phyloP scores from a whole-genome alignment of 2,113 vertebrate species.

The Odobenus rosmarus region DNA sequence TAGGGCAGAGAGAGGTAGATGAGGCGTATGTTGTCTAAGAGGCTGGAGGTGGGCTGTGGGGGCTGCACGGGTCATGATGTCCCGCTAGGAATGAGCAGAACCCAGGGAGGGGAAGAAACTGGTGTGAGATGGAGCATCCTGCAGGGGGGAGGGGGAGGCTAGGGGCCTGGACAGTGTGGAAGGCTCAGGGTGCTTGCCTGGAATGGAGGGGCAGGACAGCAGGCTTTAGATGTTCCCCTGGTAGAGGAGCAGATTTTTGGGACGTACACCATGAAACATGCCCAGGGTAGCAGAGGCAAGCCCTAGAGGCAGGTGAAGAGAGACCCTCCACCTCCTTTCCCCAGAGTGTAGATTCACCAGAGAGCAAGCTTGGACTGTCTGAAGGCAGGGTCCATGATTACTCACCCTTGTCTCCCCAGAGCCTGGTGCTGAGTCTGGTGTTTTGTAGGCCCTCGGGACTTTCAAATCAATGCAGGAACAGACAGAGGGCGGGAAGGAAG shows the following conservation, averaged over 20 bases:
- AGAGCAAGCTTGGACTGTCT: not conserved
- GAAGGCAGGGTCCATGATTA: not conserved
- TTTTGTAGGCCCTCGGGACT: not conserved
- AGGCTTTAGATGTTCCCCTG: not conserved
- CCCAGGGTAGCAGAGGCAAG: not conserved
- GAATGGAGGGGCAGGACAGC: not conserved
- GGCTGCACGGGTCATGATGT: fast-evolving
- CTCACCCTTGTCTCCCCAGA: not conserved
- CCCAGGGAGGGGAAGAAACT: not conserved
- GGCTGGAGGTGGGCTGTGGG: not conserved
- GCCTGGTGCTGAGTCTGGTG: not conserved
- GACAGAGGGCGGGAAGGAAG: not conserved
- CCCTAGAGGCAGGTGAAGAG: too few species aligned
- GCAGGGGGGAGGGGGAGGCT: not conserved
- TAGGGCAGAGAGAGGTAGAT: not conserved
- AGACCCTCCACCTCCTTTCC: not conserved
- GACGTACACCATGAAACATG: too few species aligned
- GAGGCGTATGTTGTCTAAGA: not conserved
- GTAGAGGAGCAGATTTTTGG: not conserved
- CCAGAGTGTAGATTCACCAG: not conserved
- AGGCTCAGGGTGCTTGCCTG: not conserved
- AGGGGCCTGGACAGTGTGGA: not conserved
- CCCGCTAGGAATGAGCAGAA: not conserved
- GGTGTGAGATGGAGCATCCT: not conserved
- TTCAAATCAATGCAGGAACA: not conserved